These are phyloP conservation scores for Eurois occulta DNA, from an alignment of 2,888 invertebrate species.

Conservation along the genomic window DNA sequence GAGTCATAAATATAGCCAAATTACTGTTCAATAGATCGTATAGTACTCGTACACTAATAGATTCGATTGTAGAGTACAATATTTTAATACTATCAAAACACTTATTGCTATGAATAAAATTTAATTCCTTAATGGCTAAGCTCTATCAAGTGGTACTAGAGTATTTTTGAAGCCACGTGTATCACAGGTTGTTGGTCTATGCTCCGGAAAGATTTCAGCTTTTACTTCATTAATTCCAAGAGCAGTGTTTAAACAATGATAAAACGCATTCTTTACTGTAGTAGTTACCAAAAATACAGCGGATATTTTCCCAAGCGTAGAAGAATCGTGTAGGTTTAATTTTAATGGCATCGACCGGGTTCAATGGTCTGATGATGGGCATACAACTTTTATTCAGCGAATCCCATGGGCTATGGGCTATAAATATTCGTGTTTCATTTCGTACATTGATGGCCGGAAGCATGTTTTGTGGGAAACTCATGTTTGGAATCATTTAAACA, in stretches of 20 bases:
- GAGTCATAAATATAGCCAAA: constrained; percentile 22
- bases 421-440: constrained; percentile 54
- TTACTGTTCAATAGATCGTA: constrained; percentile 10
- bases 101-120: constrained; percentile 36
- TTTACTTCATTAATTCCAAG: constrained; percentile 9
- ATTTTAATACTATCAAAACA: constrained; percentile 29
- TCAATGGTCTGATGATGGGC: constrained; percentile 67
- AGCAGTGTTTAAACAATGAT: constrained; percentile 17
- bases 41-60: constrained; percentile 19
- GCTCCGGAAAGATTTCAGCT: neutral
- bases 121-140: constrained; percentile 47
- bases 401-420: constrained; percentile 66
- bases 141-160: constrained; percentile 43
- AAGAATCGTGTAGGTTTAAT: constrained; percentile 48
- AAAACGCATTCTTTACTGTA: constrained; percentile 9
- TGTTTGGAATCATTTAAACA: constrained; percentile 33
- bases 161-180: constrained; percentile 46
- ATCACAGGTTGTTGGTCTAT: constrained; percentile 27
- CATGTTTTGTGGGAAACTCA: constrained; percentile 41
- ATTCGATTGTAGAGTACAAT: constrained; percentile 24
- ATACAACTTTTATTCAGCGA: constrained; percentile 68
- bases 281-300: constrained; percentile 34
- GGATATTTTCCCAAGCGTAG: constrained; percentile 38
- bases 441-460: constrained; percentile 40
- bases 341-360: constrained; percentile 59